Evolutionary conservation across 2,797 vertebrate genomes (phyloP).

Genomic region (Hafferia zeledoni): DNA sequence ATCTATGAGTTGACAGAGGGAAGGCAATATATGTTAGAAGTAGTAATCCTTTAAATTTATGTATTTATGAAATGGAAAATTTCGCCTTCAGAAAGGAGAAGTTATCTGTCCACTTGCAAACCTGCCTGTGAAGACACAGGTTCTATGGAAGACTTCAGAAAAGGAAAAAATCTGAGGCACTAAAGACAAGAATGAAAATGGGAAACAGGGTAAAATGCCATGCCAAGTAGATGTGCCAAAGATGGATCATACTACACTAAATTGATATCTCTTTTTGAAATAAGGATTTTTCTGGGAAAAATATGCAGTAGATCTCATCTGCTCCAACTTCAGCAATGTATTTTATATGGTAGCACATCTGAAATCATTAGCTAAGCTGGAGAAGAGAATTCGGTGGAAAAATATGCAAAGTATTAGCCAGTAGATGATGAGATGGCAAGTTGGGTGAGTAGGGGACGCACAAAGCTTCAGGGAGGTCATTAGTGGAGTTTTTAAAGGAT

Average conservation of each 20-base stretch:
- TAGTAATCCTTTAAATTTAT: background rate
- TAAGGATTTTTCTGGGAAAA: background rate
- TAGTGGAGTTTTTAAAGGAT: background rate
- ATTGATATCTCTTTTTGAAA: background rate
- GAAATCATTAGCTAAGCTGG: background rate
- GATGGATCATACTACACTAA: background rate
- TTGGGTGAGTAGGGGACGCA: background rate
- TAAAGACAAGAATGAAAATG: background rate
- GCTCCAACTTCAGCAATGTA: background rate
- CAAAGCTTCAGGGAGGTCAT: background rate
- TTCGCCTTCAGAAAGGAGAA: background rate
- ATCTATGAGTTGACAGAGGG: background rate
- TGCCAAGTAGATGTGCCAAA: background rate
- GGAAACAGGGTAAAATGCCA: background rate
- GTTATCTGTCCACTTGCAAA: background rate
- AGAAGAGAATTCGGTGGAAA: background rate
- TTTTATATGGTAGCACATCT: background rate
- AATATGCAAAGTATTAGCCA: background rate
- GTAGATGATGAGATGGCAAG: background rate
- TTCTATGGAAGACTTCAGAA: background rate
- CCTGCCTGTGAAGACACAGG: background rate
- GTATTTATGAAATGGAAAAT: background rate
- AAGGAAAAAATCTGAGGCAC: background rate
- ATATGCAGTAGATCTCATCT: background rate
- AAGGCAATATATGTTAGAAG: background rate